Conservation (phyloP, 2,888 invertebrate genomes). For the Deroplatys truncata region DNA sequence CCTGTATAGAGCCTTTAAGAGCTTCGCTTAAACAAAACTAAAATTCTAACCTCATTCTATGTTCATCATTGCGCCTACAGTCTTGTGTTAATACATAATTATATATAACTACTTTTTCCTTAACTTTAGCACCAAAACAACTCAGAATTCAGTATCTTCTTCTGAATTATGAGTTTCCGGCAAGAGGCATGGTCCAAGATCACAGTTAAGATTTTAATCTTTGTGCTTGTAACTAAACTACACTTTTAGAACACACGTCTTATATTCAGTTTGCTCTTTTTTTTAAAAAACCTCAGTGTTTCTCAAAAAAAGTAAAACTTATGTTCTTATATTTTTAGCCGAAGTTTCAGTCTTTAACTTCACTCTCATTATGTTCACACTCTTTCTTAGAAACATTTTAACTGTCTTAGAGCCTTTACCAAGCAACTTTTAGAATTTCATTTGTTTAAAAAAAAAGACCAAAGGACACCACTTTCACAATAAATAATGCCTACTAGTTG, state of each 20-base stretch:
- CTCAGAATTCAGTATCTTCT: slow-evolving; percentile 19
- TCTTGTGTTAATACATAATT: slow-evolving; percentile 9
- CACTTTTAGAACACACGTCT: background rate
- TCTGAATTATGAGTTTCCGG: slow-evolving; percentile 23
- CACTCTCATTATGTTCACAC: background rate
- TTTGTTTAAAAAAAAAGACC: background rate
- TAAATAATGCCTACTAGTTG: background rate
- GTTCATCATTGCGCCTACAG: background rate
- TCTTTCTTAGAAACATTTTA: background rate
- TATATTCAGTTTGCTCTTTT: background rate
- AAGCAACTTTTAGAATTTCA: background rate
- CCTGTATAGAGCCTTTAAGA: background rate
- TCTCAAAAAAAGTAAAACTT: background rate
- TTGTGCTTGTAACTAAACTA: slow-evolving; percentile 14
- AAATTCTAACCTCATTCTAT: background rate
- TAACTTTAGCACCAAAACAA: slow-evolving; percentile 28
- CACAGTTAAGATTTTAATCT: slow-evolving; percentile 23
- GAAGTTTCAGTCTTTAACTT: background rate
- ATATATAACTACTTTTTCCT: slow-evolving; percentile 1
- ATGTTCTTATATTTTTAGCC: background rate
- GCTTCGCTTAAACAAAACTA: background rate
- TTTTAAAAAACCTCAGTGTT: background rate
- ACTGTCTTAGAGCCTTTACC: background rate
- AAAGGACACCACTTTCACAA: background rate
- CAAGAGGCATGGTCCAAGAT: slow-evolving; percentile 27